A percentile compares a stretch with the other conserved stretches of the same genome.
phyloP scores from a whole-genome alignment of 2,888 invertebrate genomes.

The Drosophila tanythrix region DNA sequence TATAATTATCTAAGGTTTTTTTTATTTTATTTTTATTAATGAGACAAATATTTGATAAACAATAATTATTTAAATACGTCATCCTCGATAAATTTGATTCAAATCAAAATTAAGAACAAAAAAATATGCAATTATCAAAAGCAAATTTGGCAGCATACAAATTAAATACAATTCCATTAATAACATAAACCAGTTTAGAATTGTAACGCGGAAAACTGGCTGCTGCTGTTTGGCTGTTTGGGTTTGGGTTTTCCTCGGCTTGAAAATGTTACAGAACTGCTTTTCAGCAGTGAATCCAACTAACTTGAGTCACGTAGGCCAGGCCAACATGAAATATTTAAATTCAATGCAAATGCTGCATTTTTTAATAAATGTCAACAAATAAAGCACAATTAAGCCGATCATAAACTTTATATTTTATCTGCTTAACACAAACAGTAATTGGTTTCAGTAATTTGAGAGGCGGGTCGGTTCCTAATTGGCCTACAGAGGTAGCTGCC shows the following conservation, averaged over 20 bases:
- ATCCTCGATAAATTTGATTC: neutral
- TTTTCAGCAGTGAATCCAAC: conserved; percentile 24
- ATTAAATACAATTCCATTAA: conserved; percentile 17
- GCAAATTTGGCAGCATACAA: conserved; percentile 14
- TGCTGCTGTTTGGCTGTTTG: conserved; percentile 13
- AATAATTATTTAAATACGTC: conserved; percentile 15
- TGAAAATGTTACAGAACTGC: conserved; percentile 48
- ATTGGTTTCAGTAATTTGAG: conserved; percentile 23
- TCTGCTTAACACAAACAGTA: conserved; percentile 19
- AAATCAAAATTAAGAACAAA: neutral
- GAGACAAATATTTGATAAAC: neutral
- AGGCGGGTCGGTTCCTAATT: conserved; percentile 23
- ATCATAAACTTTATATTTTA: conserved; percentile 50
- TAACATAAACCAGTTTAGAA: conserved; percentile 44
- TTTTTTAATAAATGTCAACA: conserved; percentile 7
- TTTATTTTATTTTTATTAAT: neutral
- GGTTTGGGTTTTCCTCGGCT: conserved; percentile 34
- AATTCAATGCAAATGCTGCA: conserved; percentile 47
- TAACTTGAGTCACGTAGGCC: conserved; percentile 70
- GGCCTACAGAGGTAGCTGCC: neutral
- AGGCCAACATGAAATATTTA: conserved; percentile 17
- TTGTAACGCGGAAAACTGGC: conserved; percentile 47
- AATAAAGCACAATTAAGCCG: neutral
- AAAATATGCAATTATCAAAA: conserved; percentile 24
- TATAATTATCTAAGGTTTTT: no score